Conservation (phyloP, 2,888 invertebrate genomes). For the Heterodera filipjevi region DNA sequence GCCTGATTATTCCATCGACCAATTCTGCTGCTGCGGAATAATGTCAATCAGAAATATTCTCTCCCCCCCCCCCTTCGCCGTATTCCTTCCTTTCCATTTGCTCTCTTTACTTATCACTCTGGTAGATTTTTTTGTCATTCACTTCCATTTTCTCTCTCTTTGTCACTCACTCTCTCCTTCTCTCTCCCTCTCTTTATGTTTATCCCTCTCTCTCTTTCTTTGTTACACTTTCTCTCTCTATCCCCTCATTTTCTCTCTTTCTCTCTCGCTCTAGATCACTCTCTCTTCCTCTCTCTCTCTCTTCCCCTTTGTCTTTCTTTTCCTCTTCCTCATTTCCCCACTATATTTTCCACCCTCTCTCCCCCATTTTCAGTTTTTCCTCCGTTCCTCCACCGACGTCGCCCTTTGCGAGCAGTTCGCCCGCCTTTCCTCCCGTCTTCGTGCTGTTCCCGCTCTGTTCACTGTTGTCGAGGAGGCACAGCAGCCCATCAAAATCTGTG, state of each 20-base stretch:
- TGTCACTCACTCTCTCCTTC: background rate
- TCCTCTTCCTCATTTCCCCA: background rate
- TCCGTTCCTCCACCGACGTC: conserved; percentile 54
- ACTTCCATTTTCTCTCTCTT: background rate
- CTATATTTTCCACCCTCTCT: background rate
- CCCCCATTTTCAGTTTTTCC: conserved; percentile 38
- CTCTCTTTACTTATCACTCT: background rate
- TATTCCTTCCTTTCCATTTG: too few species aligned
- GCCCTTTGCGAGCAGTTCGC: conserved; percentile 58
- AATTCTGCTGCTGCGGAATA: too few species aligned
- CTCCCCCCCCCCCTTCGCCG: background rate
- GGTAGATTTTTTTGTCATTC: background rate
- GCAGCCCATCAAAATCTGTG: conserved; percentile 64
- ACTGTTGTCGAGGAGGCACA: conserved; percentile 64
- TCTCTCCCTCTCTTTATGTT: background rate
- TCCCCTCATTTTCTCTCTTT: background rate
- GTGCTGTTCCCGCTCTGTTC: conserved; percentile 63
- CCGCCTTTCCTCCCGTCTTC: conserved; percentile 53
- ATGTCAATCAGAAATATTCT: too few species aligned
- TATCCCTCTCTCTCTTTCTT: background rate
- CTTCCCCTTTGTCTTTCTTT: background rate
- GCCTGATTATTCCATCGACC: too few species aligned
- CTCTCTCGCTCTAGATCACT: background rate
- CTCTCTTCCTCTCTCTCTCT: background rate
- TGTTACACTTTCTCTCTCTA: too few species aligned